Evolutionary conservation across 2,888 invertebrate species (phyloP), one percentile per base, ranked within the genome.

Genomic region (Parascotia fuliginaria): DNA sequence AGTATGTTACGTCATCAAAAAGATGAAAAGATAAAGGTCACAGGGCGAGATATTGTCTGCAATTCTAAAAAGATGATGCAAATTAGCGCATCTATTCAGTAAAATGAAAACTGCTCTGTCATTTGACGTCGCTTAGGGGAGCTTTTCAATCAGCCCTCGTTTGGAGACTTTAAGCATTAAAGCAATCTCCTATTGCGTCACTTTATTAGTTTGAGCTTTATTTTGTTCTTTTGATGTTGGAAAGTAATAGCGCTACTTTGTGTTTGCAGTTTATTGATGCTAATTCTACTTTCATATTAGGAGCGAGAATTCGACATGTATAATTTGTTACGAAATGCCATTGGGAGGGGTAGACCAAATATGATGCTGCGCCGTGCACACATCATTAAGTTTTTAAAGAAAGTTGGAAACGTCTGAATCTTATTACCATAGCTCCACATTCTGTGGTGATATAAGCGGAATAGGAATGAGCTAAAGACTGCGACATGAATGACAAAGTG

Each of bases 401-500:
- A 87, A 85, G 77, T 85, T 71, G 77, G 75, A 79, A 85, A 75
- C 75, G 75, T 73, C 74, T 76, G 80, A 79, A 77, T 73, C 74
- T 81, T 79, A 90, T 88, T 89, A 89, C 79, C 81, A 81, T 87
- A 80, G 70, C 76, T 67, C 65, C 70, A 81, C 80, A 82, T 86
- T 83, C 76, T 73, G 71, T 67, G 72, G 67, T 69, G 75, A 69
- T 76, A 76, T 76, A 79, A 76, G 77, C 69, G 79, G 89, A 88
- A 91, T 85, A 79, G 80, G 73, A 87, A 89, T 88, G 87, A 89
- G 85, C 71, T 71, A 65, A 73, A 66, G 72, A 65, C 75, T 78
- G 75, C 81, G 89, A 87, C 83, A 77, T 83, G 91, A 91, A 91
- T 92, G 82, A 85, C 89, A 88, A 89, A 91, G 87, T 86, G 85